These are phyloP conservation scores for Macrochelys suwanniensis DNA, from an alignment of 2,797 vertebrate species.

Conservation along the genomic window DNA sequence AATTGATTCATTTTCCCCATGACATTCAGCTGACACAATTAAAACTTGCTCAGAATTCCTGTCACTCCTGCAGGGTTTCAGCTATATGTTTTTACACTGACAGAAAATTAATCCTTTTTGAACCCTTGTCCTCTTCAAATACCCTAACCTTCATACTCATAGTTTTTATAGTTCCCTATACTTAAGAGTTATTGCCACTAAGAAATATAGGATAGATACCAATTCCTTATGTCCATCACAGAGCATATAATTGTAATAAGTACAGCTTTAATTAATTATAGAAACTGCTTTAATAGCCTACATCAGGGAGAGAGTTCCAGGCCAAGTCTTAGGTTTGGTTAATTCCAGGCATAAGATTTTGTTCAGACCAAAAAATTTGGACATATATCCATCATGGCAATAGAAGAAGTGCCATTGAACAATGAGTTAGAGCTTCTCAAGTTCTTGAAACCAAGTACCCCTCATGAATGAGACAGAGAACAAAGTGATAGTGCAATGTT, in stretches of 20 bases:
- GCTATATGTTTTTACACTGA: conserved; percentile 9
- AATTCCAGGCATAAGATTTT: not conserved
- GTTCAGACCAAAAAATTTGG: not conserved
- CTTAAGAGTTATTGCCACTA: not conserved
- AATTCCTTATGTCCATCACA: not conserved
- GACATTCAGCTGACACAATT: not conserved
- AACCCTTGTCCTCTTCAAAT: not conserved
- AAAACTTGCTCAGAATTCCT: conserved; percentile 26
- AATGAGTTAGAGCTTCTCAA: not conserved
- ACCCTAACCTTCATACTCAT: conserved; percentile 20
- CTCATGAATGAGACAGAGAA: not conserved
- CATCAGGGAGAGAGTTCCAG: not conserved
- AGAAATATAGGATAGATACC: not conserved
- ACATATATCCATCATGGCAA: fast-evolving
- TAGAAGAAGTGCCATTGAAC: not conserved
- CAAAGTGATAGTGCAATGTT: not conserved
- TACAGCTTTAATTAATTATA: not conserved
- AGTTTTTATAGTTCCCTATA: not conserved
- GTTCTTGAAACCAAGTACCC: not conserved
- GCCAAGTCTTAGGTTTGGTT: not conserved
- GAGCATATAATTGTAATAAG: not conserved
- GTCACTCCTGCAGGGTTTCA: not conserved
- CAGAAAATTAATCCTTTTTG: conserved; percentile 2
- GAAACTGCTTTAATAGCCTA: not conserved
- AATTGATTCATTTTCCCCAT: conserved; percentile 4